phyloP scores from a whole-genome alignment of 2,113 vertebrate species.

The Cyanistes caeruleus region DNA sequence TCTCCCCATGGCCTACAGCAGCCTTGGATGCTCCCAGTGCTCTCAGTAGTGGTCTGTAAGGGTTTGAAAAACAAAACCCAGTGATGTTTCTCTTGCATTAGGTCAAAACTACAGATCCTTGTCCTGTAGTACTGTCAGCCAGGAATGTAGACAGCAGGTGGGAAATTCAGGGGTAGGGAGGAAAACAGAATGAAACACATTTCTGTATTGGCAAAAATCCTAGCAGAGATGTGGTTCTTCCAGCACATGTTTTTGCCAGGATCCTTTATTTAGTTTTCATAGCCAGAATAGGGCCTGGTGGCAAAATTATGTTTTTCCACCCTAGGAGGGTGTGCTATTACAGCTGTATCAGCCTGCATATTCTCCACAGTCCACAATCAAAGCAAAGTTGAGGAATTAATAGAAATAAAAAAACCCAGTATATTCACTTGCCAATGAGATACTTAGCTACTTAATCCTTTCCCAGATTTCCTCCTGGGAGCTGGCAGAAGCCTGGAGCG shows the following conservation, averaged over 20 bases:
- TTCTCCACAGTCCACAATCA: slow-evolving; percentile 7
- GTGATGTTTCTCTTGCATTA: neutral
- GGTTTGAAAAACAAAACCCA: neutral
- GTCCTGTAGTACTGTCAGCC: neutral
- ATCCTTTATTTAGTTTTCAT: slow-evolving; percentile 47
- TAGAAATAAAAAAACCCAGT: neutral
- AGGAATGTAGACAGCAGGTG: neutral
- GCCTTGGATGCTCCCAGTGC: neutral
- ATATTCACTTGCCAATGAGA: neutral
- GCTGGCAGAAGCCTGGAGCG: neutral
- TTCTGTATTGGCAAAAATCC: slow-evolving; percentile 28
- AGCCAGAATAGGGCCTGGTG: slow-evolving; percentile 17
- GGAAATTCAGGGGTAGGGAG: neutral
- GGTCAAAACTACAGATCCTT: neutral
- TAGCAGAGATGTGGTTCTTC: slow-evolving; percentile 16
- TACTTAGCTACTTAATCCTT: slow-evolving; percentile 25
- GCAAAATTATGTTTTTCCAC: slow-evolving; percentile 18
- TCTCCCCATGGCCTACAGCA: neutral
- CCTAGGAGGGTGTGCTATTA: neutral
- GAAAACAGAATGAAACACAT: slow-evolving; percentile 24
- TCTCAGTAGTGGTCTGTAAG: neutral
- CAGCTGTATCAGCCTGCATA: slow-evolving; percentile 11
- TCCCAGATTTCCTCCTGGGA: neutral
- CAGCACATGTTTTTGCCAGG: slow-evolving; percentile 19
- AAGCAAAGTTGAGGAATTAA: slow-evolving; percentile 32